Evolutionary conservation across 2,797 vertebrate genomes (phyloP), one percentile per base, ranked within the genome.

Genomic region (Cheirogaleus major): DNA sequence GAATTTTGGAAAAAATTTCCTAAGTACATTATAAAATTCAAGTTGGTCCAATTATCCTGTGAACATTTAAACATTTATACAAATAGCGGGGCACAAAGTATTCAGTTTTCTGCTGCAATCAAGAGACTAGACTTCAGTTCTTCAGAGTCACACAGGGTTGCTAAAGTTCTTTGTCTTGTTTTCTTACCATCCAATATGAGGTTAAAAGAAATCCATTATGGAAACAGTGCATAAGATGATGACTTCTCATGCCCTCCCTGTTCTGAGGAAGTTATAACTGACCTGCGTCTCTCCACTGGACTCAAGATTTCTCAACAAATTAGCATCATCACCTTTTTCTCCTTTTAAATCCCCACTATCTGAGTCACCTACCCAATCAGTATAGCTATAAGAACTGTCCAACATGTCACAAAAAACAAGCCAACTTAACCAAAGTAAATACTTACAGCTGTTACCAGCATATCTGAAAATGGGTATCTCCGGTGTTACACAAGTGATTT

Each of bases 71-170:
- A 86, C 59, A 83, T 84, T 81, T 87, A 87, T 89, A 67, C 85
- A 89, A 96, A 73, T 50, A 92, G 25, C n/a, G n/a, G 65, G 38
- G 23, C 32, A 59, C 67, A 72, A 84, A 48, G 20, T 23, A 90
- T 52, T 95, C 52, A 76, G 65, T 41, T 92, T 55, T 93, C 32
- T 92, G 65, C 8, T 92, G 61, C 43, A 38, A 73, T 85, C 18
- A 91, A 89, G 79, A 96, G 38, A 55, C 86, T 52, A 91, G 78
- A 76, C n/a, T 92, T 87, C 9, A 30, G 43, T 95, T 95, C 69
- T 87, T 79, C 22, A 89, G 67, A 43, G 67, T 81, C 63, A 93
- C 82, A 89, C 4, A 70, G 57, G 93, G 50, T 11, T 67, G 78
- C 23, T 79, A 27, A 48, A 63, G 55, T 94, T 95, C 88, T 93